Base-by-base conservation (phyloP, 2,113 vertebrate genomes). In the Jaculus jaculus region DNA sequence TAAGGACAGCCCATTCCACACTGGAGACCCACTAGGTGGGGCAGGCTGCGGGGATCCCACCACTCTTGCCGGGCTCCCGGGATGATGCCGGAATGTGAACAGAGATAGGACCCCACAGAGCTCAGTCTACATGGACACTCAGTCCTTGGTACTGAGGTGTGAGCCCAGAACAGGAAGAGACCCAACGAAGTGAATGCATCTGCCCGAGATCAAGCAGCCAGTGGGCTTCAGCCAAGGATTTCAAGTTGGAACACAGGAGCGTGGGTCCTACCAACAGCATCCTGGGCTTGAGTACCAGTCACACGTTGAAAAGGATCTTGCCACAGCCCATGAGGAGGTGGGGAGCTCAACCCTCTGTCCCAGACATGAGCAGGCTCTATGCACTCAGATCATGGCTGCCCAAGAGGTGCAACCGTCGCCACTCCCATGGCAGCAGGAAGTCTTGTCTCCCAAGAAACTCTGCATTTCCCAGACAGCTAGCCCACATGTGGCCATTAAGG, bases 21-120 rank as follows among this genome's bases (percentile, higher is more conserved):
- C 37, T 0, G 1, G 32, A 37, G 47, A 61, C 34, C 11, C 2
- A 15, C 23, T 10, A 16, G 28, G 20, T 26, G 39, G 24, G 2
- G 0, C 5, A 20, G n/a, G 66, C 77, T n/a, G 1, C 0, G 0
- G 0, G 51, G n/a, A 37, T 54, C n/a, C 34, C 63, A 20, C 7
- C 18, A n/a, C 73, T 7, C 60, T 16, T 8, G 1, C 16, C 0
- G 0, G 17, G 73, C 12, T 8, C 24, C 26, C 18, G 1, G 3
- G 10, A 20, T 5, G 2, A 9, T 6, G 7, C 42, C 3, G 2
- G 63, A 5, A 5, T 0, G 0, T 7, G 17, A 17, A 24, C 9
- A 1, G 12, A 26, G 39, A 54, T 16, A 54, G 54, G 54, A 54
- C 32, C 60, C 39, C 80, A 37, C 6, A 6, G n/a, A 18, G 32